These are phyloP conservation scores for Tragelaphus oryx DNA, from an alignment of 2,797 vertebrate species.

Conservation along the genomic window DNA sequence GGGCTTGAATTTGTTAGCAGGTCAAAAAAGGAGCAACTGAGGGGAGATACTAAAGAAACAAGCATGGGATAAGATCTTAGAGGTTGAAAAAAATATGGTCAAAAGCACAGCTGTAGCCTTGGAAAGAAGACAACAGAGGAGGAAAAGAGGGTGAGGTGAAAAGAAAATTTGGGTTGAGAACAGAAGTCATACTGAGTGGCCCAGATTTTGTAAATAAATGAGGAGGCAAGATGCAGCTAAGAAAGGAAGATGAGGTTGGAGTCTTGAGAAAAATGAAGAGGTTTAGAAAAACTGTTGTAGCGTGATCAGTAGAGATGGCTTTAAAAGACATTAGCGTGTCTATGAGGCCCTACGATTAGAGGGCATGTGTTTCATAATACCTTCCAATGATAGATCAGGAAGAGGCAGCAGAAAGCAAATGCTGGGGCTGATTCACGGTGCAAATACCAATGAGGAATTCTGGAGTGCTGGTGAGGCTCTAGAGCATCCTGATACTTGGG, in stretches of 20 bases:
- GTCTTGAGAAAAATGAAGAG: background rate
- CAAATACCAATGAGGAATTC: background rate
- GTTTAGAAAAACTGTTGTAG: background rate
- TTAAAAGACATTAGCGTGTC: background rate
- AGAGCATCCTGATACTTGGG: background rate
- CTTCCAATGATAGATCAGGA: background rate
- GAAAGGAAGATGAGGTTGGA: background rate
- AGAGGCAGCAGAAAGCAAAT: background rate
- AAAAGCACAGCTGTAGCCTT: background rate
- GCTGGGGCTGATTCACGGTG: background rate
- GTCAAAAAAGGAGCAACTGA: background rate
- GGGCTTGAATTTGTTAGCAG: background rate
- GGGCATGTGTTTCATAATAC: background rate
- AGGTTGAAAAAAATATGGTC: background rate
- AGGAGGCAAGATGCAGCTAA: background rate
- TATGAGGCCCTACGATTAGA: background rate
- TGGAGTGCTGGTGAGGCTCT: background rate
- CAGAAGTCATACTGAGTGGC: background rate
- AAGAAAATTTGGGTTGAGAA: background rate
- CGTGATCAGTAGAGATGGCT: background rate
- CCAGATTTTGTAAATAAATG: slow-evolving; percentile 8
- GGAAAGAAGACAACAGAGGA: background rate
- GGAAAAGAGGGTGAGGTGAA: background rate
- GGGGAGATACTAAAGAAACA: background rate
- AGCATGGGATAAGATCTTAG: background rate